phyloP scores from a whole-genome alignment of 2,888 invertebrate species.

The Papilio gigon region DNA sequence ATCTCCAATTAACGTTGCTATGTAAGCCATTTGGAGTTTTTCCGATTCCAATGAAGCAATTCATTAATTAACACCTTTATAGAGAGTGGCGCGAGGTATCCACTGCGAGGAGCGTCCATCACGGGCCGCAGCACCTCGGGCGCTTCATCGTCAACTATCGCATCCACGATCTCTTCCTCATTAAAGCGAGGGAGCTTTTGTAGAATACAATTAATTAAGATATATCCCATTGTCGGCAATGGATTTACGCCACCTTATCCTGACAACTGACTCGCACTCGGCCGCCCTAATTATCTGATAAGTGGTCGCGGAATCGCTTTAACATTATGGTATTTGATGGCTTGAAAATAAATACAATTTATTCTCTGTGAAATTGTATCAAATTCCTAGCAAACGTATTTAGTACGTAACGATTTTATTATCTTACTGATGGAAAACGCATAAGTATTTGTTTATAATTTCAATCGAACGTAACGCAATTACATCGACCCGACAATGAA shows the following conservation, averaged over 20 bases:
- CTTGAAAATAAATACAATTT: constrained; percentile 17
- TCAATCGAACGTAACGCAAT: neutral
- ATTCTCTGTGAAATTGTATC: too few species aligned
- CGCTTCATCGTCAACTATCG: constrained; percentile 44
- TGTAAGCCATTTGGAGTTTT: constrained; percentile 3
- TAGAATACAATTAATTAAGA: constrained; percentile 66
- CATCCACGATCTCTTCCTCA: constrained; percentile 53
- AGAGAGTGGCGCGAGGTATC: constrained; percentile 8
- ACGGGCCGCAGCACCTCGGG: constrained; percentile 25
- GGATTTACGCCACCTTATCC: constrained; percentile 57
- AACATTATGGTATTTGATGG: constrained; percentile 42
- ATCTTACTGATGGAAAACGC: too few species aligned
- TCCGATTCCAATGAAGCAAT: constrained; percentile 25
- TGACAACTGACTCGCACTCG: constrained; percentile 49
- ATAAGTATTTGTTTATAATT: neutral
- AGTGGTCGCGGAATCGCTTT: constrained; percentile 47
- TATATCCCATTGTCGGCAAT: constrained; percentile 51
- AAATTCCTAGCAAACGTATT: too few species aligned
- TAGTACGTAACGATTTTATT: too few species aligned
- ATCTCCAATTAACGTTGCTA: constrained; percentile 3
- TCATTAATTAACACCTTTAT: constrained; percentile 23
- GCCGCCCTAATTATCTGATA: constrained; percentile 54
- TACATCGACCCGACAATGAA: neutral
- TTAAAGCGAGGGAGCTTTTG: constrained; percentile 49
- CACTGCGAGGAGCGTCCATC: constrained; percentile 6